phyloP scores from a whole-genome alignment of 2,888 invertebrate genomes.

The Leptopilina myrica region DNA sequence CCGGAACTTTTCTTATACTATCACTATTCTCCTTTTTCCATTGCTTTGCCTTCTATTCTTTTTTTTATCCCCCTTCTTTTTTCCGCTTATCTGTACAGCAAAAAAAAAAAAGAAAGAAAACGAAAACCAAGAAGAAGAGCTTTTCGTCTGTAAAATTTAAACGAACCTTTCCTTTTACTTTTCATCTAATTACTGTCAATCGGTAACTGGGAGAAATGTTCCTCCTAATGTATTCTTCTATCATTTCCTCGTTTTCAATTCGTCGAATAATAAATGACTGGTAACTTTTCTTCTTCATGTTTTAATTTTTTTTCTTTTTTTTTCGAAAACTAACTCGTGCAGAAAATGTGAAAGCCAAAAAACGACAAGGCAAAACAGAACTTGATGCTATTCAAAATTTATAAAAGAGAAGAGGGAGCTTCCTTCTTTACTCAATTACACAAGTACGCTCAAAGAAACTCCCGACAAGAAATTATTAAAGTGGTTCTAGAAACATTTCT shows the following conservation, averaged over 20 bases:
- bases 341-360: constrained; percentile 21
- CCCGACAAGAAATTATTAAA: constrained; percentile 34
- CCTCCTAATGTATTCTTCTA: constrained; percentile 31
- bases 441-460: constrained; percentile 32
- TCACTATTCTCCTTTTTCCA: constrained; percentile 29
- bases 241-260: constrained; percentile 32
- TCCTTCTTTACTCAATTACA: constrained; percentile 25
- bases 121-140: constrained; percentile 1
- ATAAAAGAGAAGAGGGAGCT: constrained; percentile 6
- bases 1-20: constrained; percentile 26
- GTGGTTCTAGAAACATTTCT: constrained; percentile 37
- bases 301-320: not conserved
- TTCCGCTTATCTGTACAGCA: too few species aligned
- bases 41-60: constrained; percentile 24
- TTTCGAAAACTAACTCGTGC: constrained; percentile 16
- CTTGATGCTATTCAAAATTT: constrained; percentile 29
- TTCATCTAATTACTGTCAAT: constrained; percentile 39
- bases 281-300: not conserved
- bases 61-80: not conserved
- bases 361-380: not conserved
- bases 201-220: constrained; percentile 4
- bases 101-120: too few species aligned
- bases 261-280: constrained; percentile 27
- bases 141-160: constrained; percentile 33
- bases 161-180: constrained; percentile 31